Evolutionary conservation across 2,797 vertebrate species (phyloP).

Genomic region (Brotula barbata): DNA sequence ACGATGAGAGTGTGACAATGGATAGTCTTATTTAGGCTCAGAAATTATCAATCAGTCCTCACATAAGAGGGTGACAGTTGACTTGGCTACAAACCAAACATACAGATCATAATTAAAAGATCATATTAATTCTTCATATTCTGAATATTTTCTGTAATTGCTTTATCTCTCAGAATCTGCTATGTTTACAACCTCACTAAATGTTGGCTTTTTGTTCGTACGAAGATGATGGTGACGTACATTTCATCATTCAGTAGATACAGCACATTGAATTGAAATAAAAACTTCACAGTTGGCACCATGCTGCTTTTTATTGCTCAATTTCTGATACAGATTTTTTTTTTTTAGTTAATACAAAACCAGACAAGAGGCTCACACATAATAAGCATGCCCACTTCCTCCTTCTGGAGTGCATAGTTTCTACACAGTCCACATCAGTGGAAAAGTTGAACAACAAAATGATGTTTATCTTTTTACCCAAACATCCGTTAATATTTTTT

Average conservation of each 20-base stretch:
- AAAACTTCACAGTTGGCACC: conserved; percentile 75
- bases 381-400: conserved; percentile 78
- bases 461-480: conserved; percentile 45
- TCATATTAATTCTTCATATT: too few species aligned
- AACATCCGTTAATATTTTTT: conserved; percentile 27
- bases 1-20: too few species aligned
- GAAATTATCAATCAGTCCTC: too few species aligned
- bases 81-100: too few species aligned
- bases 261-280: conserved; percentile 3
- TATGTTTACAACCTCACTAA: background rate
- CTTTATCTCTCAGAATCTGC: background rate
- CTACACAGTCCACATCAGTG: conserved; percentile 69
- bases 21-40: too few species aligned
- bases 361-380: conserved; percentile 77
- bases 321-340: conserved; percentile 71
- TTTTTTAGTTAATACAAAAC: conserved; percentile 78
- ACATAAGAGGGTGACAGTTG: too few species aligned
- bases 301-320: conserved; percentile 88
- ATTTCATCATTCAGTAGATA: background rate
- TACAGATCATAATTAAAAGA: too few species aligned
- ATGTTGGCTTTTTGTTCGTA: background rate
- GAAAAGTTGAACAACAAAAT: conserved; percentile 64
- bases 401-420: conserved; percentile 85
- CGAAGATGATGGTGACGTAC: background rate
- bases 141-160: background rate